Conservation (phyloP, 2,797 vertebrate genomes). For the Mormyrops boulengeri region DNA sequence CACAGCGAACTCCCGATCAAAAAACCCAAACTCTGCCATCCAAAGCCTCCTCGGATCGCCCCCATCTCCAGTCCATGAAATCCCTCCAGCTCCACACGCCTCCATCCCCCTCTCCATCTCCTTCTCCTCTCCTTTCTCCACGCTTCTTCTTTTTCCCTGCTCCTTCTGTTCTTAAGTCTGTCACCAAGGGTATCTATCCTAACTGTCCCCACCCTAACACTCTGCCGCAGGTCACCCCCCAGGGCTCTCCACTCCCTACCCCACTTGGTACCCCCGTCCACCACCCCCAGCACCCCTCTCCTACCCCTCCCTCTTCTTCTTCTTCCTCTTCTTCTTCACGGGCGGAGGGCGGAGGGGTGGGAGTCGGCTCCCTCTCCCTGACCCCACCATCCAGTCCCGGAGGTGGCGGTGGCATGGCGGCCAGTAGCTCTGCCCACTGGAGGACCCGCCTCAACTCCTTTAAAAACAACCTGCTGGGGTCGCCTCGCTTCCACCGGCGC, state of each 20-base stretch:
- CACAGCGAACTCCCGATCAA: slow-evolving; percentile 47
- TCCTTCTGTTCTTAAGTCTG: slow-evolving; percentile 71
- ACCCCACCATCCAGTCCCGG: slow-evolving; percentile 77
- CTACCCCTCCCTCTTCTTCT: slow-evolving; percentile 80
- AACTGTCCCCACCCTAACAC: slow-evolving; percentile 60
- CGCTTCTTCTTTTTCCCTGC: slow-evolving; percentile 74
- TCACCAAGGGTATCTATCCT: slow-evolving; percentile 76
- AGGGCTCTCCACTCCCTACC: slow-evolving; percentile 80
- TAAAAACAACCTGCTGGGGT: slow-evolving; percentile 88
- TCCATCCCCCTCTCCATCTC: slow-evolving; percentile 69
- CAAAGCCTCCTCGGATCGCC: slow-evolving; percentile 71
- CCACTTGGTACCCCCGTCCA: slow-evolving; percentile 86
- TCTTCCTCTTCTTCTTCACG: slow-evolving; percentile 73
- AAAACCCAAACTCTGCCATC: slow-evolving; percentile 86
- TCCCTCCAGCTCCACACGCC: slow-evolving; percentile 72
- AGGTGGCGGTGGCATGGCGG: slow-evolving; percentile 69
- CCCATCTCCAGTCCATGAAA: slow-evolving; percentile 74
- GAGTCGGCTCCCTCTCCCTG: slow-evolving; percentile 67
- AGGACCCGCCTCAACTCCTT: slow-evolving; percentile 87
- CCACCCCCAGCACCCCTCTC: slow-evolving; percentile 78
- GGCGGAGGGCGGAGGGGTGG: slow-evolving; percentile 58
- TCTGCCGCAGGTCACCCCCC: slow-evolving; percentile 79
- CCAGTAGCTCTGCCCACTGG: slow-evolving; percentile 85
- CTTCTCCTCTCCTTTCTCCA: slow-evolving; percentile 69
- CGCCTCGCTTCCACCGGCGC: slow-evolving; percentile 87